Conservation (phyloP, 2,888 invertebrate genomes). For the Rotaria magnacalcarata region DNA sequence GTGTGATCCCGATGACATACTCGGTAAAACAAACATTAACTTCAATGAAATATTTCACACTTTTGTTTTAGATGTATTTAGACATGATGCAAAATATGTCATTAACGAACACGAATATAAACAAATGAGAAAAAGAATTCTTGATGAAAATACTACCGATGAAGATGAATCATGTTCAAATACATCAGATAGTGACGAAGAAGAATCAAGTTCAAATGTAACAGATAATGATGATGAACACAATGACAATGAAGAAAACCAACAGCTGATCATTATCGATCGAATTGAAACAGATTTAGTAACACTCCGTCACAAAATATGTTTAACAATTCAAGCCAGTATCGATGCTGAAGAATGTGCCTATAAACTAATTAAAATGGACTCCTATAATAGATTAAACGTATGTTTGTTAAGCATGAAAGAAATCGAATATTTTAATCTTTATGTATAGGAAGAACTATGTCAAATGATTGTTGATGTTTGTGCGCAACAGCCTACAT, state of each 20-base stretch:
- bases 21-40: constrained; percentile 68
- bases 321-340: constrained; percentile 93
- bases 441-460: constrained; percentile 66
- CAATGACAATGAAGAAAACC: constrained; percentile 34
- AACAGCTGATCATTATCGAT: constrained; percentile 68
- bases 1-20: constrained; percentile 68
- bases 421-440: constrained; percentile 38
- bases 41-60: neutral
- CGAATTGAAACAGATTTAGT: constrained; percentile 92
- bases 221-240: no score
- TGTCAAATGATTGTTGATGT: constrained; percentile 99
- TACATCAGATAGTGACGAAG: constrained; percentile 48
- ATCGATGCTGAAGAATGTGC: constrained; percentile 98
- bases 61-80: constrained; percentile 78
- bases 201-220: constrained; percentile 37
- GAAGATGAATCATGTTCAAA: constrained; percentile 19
- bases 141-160: constrained; percentile 59
- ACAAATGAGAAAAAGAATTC: constrained; percentile 70
- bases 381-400: constrained; percentile 89
- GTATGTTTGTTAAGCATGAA: constrained; percentile 57
- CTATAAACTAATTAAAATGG: constrained; percentile 94
- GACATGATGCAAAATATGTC: constrained; percentile 85
- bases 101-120: constrained; percentile 61
- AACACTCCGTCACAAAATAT: constrained; percentile 84
- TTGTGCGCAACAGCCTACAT: constrained; percentile 95